Conservation (phyloP, 2,113 vertebrate genomes). For the Campylomormyrus numenius region DNA sequence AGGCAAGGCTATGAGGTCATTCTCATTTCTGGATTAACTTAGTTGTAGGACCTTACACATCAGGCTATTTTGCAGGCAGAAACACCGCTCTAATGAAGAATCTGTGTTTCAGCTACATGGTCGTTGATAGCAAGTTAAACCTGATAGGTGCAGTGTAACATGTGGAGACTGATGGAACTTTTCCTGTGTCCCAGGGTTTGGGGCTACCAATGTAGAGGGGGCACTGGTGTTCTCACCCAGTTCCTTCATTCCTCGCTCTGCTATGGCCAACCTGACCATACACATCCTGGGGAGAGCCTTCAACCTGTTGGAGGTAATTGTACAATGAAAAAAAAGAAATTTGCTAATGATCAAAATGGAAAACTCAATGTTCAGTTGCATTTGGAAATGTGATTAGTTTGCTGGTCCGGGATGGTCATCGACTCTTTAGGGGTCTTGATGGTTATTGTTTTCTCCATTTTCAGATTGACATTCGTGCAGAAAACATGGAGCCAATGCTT, state of each 20-base stretch:
- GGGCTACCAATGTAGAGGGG: conserved; percentile 68
- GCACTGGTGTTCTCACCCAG: conserved; percentile 71
- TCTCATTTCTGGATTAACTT: background rate
- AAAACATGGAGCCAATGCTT: conserved; percentile 50
- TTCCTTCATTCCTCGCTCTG: conserved; percentile 73
- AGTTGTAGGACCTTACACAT: background rate
- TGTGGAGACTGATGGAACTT: background rate
- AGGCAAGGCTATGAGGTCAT: background rate
- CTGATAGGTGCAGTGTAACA: background rate
- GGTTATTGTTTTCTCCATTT: conserved; percentile 17
- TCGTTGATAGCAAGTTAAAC: background rate
- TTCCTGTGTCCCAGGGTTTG: conserved; percentile 50
- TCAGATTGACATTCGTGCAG: conserved; percentile 49
- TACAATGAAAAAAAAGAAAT: conserved; percentile 12
- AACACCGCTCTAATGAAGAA: background rate
- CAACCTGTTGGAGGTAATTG: conserved; percentile 70
- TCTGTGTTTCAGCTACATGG: background rate
- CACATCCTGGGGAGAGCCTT: conserved; percentile 65
- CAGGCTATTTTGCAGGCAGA: background rate
- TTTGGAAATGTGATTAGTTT: background rate
- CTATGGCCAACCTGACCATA: conserved; percentile 64
- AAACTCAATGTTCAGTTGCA: background rate
- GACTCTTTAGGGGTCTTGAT: background rate
- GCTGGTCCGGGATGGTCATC: background rate
- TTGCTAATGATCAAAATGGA: background rate